phyloP scores from a whole-genome alignment of 1,140 invertebrate genomes.

The Prorops nasuta region DNA sequence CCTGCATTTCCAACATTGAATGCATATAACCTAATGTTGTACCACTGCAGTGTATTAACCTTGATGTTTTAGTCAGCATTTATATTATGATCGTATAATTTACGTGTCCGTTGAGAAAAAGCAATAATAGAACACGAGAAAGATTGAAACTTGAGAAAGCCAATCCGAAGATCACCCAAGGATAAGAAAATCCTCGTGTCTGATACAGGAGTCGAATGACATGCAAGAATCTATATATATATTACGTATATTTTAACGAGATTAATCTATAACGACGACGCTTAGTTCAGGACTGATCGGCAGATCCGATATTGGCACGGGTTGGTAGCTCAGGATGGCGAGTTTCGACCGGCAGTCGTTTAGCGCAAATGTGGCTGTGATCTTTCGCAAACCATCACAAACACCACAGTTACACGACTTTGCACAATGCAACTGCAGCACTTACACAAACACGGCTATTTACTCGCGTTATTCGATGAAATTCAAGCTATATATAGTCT shows the following conservation, averaged over 20 bases:
- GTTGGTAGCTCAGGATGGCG: constrained; percentile 31
- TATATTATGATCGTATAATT: constrained; percentile 38
- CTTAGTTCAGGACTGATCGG: constrained; percentile 37
- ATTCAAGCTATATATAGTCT: too few species aligned
- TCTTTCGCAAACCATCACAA: constrained; percentile 22
- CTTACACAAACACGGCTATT: too few species aligned
- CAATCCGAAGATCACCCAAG: background rate
- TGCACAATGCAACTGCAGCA: too few species aligned
- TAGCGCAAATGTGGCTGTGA: constrained; percentile 27
- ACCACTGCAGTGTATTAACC: constrained; percentile 45
- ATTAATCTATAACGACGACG: too few species aligned
- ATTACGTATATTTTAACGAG: too few species aligned
- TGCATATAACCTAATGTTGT: constrained; percentile 37
- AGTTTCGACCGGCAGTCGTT: constrained; percentile 23
- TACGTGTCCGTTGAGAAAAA: too few species aligned
- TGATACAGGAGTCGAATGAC: too few species aligned
- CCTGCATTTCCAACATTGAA: constrained; percentile 40
- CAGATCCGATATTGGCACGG: constrained; percentile 29
- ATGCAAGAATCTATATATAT: too few species aligned
- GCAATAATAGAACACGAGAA: too few species aligned
- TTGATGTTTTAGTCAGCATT: constrained; percentile 51
- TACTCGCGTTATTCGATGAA: too few species aligned
- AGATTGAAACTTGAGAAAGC: background rate
- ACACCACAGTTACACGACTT: constrained; percentile 29
- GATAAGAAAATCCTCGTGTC: background rate